A percentile compares a stretch with the other conserved stretches of the same genome.
Evolutionary conservation across 2,113 vertebrate genomes (phyloP).

Genomic region (Mandrillus leucophaeus): DNA sequence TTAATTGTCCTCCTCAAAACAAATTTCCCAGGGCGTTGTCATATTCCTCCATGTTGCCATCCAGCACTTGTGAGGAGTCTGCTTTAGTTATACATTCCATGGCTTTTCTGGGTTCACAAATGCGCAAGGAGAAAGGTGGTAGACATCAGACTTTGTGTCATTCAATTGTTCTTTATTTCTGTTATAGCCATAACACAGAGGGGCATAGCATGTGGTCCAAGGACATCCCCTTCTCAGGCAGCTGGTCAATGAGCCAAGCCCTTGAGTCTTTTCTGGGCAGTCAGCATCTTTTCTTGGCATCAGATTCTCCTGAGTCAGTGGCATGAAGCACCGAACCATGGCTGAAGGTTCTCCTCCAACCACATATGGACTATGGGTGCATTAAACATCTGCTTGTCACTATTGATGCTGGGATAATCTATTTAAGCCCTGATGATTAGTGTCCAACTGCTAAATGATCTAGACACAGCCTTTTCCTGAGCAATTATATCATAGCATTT

Average conservation of each 20-base stretch:
- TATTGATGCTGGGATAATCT: not conserved
- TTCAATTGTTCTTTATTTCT: slow-evolving; percentile 22
- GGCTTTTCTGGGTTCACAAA: not conserved
- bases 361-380: slow-evolving; percentile 35
- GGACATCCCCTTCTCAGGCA: slow-evolving; percentile 47
- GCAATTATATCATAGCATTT: not conserved
- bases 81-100: not conserved
- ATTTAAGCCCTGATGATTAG: not conserved
- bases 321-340: slow-evolving; percentile 58
- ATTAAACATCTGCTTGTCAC: slow-evolving; percentile 64
- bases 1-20: not conserved
- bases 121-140: not conserved
- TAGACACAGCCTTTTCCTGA: not conserved
- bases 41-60: not conserved
- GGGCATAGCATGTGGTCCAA: slow-evolving; percentile 46
- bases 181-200: not conserved
- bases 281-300: slow-evolving; percentile 51
- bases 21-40: not conserved
- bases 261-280: slow-evolving; percentile 45
- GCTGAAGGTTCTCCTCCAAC: slow-evolving; percentile 55
- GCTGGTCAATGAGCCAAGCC: slow-evolving; percentile 64
- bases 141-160: not conserved
- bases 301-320: slow-evolving; percentile 71
- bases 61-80: not conserved
- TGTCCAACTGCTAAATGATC: not conserved